Percentiles rank a stretch among this genome's conserved stretches.
These are phyloP conservation scores for Cossypha niveicapilla DNA, from an alignment of 2,797 vertebrate genomes.

Conservation along the genomic window DNA sequence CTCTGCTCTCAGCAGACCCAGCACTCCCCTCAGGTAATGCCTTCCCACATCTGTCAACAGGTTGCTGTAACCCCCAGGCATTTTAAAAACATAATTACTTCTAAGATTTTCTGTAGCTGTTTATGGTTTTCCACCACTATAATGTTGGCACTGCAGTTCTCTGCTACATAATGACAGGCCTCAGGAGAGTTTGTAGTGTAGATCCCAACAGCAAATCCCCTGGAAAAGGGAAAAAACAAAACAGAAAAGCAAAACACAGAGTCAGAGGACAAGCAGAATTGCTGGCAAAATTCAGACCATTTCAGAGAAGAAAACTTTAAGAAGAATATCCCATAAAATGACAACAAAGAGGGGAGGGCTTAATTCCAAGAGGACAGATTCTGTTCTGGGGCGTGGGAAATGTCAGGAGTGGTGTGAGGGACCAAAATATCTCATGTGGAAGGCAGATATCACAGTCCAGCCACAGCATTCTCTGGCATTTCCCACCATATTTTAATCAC, in stretches of 20 bases:
- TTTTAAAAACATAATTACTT: slow-evolving; percentile 74
- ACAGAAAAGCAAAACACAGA: not conserved
- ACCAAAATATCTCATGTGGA: not conserved
- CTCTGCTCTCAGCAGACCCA: not conserved
- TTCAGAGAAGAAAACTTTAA: not conserved
- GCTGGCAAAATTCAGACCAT: not conserved
- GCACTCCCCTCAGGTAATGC: not conserved
- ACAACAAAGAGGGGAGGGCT: not conserved
- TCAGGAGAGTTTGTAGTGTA: slow-evolving; percentile 92
- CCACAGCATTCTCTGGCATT: not conserved
- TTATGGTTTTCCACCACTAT: slow-evolving; percentile 91
- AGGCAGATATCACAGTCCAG: not conserved
- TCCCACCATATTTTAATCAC: not conserved
- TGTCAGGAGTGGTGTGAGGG: not conserved
- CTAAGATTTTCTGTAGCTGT: slow-evolving; percentile 92
- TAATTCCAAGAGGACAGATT: not conserved
- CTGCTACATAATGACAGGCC: slow-evolving; percentile 87
- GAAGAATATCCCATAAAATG: not conserved
- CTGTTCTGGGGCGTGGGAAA: not conserved
- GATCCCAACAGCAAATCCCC: slow-evolving; percentile 91
- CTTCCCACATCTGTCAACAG: not conserved
- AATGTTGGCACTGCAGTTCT: slow-evolving; percentile 84
- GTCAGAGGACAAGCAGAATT: not conserved
- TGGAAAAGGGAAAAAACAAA: slow-evolving; percentile 14
- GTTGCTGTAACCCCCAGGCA: not conserved